These are phyloP conservation scores for Tadarida brasiliensis DNA, from an alignment of 2,797 vertebrate species.

Conservation along the genomic window DNA sequence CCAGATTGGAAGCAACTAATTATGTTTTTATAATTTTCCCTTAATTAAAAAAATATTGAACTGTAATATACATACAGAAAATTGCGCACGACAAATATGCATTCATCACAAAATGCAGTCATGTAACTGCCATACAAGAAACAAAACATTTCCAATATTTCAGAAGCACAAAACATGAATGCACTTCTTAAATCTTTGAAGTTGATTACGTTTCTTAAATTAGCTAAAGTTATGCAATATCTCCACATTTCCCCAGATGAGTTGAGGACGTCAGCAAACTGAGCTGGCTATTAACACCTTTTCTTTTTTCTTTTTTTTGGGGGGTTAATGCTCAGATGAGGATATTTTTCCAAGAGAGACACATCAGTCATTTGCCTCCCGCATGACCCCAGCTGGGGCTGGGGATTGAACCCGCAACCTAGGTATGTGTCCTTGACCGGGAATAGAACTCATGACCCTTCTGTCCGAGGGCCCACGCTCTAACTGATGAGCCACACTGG, in stretches of 20 bases:
- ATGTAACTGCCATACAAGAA: neutral
- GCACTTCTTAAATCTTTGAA: neutral
- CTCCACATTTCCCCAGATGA: neutral
- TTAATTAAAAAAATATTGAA: neutral
- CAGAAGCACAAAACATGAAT: neutral
- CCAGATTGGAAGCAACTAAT: neutral
- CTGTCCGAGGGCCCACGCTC: too few species aligned
- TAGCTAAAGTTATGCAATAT: neutral
- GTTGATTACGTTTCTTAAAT: slow-evolving; percentile 39
- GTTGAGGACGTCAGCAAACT: neutral
- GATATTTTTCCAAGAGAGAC: too few species aligned
- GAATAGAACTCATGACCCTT: too few species aligned
- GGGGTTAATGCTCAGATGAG: too few species aligned
- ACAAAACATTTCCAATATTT: neutral
- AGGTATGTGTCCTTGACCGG: too few species aligned
- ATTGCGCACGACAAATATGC: neutral
- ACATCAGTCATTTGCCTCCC: too few species aligned
- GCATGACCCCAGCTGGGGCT: too few species aligned
- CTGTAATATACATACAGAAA: neutral
- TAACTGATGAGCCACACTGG: too few species aligned
- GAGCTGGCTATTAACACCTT: neutral
- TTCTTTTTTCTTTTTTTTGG: too few species aligned
- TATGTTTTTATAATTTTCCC: neutral
- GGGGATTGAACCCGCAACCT: too few species aligned
- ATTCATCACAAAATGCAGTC: neutral